Conservation (phyloP, 30 jellyfish, hydroid and myxozoan species). For the Hydractinia symbiolongicarpus region DNA sequence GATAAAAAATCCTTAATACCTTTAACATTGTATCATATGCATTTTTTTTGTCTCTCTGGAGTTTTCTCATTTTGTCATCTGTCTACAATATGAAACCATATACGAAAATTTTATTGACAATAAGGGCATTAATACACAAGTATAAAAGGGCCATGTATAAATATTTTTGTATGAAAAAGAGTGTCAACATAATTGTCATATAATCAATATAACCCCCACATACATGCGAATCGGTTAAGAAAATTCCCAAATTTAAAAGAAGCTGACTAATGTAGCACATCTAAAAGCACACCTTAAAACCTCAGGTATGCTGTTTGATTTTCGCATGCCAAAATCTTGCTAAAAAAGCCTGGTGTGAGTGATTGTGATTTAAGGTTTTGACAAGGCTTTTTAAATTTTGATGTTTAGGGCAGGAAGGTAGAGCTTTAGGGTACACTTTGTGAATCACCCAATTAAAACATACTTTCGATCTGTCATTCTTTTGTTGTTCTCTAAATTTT, state of each 20-base stretch:
- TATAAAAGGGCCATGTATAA: not conserved
- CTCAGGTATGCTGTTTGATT: no score
- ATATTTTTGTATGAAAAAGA: not conserved
- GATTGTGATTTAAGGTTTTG: no score
- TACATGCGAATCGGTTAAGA: no score
- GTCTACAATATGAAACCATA: conserved; percentile 25
- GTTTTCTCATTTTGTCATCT: conserved; percentile 66
- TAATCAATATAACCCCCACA: not conserved
- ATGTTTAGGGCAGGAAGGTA: no score
- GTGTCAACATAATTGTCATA: not conserved
- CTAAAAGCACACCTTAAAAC: no score
- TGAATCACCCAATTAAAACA: no score
- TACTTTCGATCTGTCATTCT: conserved; percentile 29
- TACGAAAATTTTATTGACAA: not conserved
- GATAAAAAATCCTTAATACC: conserved; percentile 25
- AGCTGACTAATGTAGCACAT: no score
- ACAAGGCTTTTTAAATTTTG: no score
- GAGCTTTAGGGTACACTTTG: no score
- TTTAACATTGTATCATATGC: conserved; percentile 55
- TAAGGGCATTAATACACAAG: not conserved
- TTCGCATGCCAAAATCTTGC: no score
- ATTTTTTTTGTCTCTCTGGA: conserved; percentile 59
- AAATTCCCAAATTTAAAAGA: no score
- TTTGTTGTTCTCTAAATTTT: conserved; percentile 61
- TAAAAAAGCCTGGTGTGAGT: no score